Conservation (phyloP, 1,140 invertebrate genomes). For the Drosophila tropicalis region DNA sequence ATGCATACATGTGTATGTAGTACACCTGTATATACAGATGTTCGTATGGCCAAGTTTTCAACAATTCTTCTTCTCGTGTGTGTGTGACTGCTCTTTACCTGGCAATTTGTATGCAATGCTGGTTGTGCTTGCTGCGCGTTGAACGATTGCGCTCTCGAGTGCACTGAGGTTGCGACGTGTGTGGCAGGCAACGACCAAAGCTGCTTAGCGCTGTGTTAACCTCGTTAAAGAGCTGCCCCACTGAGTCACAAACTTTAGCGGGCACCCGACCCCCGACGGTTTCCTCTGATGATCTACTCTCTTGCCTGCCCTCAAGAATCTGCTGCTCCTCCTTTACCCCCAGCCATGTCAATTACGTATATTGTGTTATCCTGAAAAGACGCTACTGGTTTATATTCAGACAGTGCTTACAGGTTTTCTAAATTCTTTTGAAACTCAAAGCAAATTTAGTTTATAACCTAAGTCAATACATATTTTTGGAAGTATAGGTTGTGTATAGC, state of each 20-base stretch:
- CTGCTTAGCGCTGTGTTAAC: slow-evolving; percentile 65
- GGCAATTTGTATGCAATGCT: slow-evolving; percentile 73
- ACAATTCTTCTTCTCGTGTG: slow-evolving; percentile 45
- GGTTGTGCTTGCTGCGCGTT: slow-evolving; percentile 51
- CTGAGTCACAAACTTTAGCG: slow-evolving; percentile 2
- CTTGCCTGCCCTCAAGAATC: neutral
- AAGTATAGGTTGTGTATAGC: no score
- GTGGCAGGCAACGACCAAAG: slow-evolving; percentile 32
- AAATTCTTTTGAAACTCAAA: neutral
- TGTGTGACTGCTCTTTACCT: slow-evolving; percentile 30
- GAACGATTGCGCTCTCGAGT: slow-evolving; percentile 75
- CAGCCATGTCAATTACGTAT: neutral
- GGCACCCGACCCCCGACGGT: neutral
- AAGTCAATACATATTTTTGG: neutral
- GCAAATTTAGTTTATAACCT: neutral
- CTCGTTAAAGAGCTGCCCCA: slow-evolving; percentile 56
- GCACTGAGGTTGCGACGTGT: slow-evolving; percentile 61
- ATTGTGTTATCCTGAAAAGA: neutral
- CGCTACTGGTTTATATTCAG: neutral
- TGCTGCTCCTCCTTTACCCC: neutral
- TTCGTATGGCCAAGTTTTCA: slow-evolving; percentile 45
- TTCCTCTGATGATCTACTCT: slow-evolving; percentile 1
- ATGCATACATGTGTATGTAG: no score
- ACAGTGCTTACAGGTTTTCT: neutral
- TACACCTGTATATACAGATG: slow-evolving; percentile 8